Conservation (phyloP, 1,140 invertebrate genomes). For the Lucilia cuprina region DNA sequence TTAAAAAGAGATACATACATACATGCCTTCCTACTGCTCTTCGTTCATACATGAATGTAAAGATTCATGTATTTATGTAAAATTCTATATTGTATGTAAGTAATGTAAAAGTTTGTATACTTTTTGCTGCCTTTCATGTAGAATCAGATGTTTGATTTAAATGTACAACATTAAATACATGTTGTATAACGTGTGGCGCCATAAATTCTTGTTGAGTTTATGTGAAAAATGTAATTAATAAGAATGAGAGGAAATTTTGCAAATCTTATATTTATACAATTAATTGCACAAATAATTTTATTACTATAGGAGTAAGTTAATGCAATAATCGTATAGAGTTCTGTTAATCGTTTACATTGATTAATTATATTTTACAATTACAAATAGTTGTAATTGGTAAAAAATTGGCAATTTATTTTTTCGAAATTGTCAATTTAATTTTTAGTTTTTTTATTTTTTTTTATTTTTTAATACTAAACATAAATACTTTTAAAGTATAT, state of each 20-base stretch:
- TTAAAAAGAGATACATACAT: neutral
- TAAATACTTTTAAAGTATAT: neutral
- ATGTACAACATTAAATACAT: conserved; percentile 26
- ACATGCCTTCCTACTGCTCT: neutral
- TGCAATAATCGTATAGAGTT: no score
- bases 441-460: no score
- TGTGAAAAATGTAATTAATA: conserved; percentile 13
- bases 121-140: neutral
- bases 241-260: neutral
- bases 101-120: neutral
- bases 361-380: no score
- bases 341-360: no score
- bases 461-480: no score
- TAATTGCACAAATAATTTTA: no score
- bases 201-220: conserved; percentile 28
- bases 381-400: no score
- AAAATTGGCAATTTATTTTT: no score
- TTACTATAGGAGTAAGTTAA: no score
- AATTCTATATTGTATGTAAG: neutral
- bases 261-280: neutral
- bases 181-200: conserved; percentile 28
- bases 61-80: neutral
- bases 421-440: no score
- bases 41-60: neutral
- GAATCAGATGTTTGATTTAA: conserved; percentile 34